Conservation (phyloP, 1,140 invertebrate genomes). For the Hormaphis cornu region DNA sequence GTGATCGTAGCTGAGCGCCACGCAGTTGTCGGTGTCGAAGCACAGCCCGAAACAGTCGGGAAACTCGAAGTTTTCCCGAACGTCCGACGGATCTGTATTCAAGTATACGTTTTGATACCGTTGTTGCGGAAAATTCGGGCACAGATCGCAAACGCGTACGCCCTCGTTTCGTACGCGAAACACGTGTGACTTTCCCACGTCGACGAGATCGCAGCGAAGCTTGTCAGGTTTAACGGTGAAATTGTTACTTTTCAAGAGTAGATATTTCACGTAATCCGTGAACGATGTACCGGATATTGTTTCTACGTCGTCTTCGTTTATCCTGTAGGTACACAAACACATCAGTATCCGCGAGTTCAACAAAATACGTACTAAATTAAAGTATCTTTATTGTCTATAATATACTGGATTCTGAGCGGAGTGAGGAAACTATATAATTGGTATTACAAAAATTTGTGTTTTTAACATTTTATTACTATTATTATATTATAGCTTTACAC, state of each 20-base stretch:
- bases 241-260: slow-evolving; percentile 30
- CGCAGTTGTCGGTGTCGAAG: background rate
- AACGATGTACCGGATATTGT: slow-evolving; percentile 22
- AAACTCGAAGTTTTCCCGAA: background rate
- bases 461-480: too few species aligned
- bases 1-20: background rate
- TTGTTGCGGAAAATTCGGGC: slow-evolving; percentile 32
- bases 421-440: too few species aligned
- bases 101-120: slow-evolving; percentile 12
- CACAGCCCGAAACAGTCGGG: background rate
- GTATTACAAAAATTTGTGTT: too few species aligned
- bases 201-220: background rate
- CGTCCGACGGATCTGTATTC: background rate
- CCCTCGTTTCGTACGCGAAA: slow-evolving; percentile 14
- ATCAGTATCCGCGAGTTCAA: too few species aligned
- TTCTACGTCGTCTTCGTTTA: slow-evolving; percentile 10
- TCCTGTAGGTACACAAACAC: too few species aligned
- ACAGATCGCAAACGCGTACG: slow-evolving; percentile 29
- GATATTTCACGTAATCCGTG: slow-evolving; percentile 28
- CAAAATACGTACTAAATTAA: too few species aligned
- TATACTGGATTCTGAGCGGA: too few species aligned
- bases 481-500: too few species aligned
- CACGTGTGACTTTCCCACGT: background rate
- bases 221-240: slow-evolving; percentile 26
- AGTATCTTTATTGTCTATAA: too few species aligned